Conservation (phyloP, 2,888 invertebrate species). For the Oegoconia quadripuncta region DNA sequence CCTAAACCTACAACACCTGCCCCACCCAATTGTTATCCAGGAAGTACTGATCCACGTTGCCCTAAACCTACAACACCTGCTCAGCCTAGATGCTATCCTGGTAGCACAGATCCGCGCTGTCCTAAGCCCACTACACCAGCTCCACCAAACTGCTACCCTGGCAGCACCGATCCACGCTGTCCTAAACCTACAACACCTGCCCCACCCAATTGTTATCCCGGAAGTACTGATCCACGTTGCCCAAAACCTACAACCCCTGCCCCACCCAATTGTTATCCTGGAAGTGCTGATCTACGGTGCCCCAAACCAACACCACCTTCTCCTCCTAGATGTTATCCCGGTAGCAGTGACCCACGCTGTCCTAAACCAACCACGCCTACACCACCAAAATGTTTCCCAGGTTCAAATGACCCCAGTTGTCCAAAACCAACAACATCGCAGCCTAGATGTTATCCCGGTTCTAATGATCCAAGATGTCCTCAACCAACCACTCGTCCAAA, state of each 20-base stretch:
- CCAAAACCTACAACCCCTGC: slow-evolving; percentile 35
- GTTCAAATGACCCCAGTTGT: slow-evolving; percentile 25
- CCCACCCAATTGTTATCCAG: slow-evolving; percentile 21
- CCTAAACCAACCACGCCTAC: slow-evolving; percentile 27
- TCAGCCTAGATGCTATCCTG: slow-evolving; percentile 21
- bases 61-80: slow-evolving; percentile 23
- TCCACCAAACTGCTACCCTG: slow-evolving; percentile 38
- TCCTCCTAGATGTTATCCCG: slow-evolving; percentile 31
- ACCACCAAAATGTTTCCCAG: slow-evolving; percentile 32
- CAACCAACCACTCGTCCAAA: slow-evolving; percentile 14
- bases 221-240: slow-evolving; percentile 47
- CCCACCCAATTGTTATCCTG: slow-evolving; percentile 35
- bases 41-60: slow-evolving; percentile 34
- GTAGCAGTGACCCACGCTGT: slow-evolving; percentile 44
- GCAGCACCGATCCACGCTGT: slow-evolving; percentile 42
- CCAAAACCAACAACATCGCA: slow-evolving; percentile 16
- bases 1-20: too few species aligned
- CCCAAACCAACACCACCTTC: slow-evolving; percentile 25
- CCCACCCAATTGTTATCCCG: slow-evolving; percentile 25
- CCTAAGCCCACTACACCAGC: slow-evolving; percentile 24
- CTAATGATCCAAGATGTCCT: slow-evolving; percentile 32
- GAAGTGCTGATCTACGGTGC: slow-evolving; percentile 35
- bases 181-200: slow-evolving; percentile 30
- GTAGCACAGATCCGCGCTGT: slow-evolving; percentile 14
- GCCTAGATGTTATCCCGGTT: slow-evolving; percentile 39